A percentile compares a stretch with the other conserved stretches of the same genome.
Evolutionary conservation across 2,113 vertebrate genomes (phyloP).

Genomic region (Chaetodon trifascialis): DNA sequence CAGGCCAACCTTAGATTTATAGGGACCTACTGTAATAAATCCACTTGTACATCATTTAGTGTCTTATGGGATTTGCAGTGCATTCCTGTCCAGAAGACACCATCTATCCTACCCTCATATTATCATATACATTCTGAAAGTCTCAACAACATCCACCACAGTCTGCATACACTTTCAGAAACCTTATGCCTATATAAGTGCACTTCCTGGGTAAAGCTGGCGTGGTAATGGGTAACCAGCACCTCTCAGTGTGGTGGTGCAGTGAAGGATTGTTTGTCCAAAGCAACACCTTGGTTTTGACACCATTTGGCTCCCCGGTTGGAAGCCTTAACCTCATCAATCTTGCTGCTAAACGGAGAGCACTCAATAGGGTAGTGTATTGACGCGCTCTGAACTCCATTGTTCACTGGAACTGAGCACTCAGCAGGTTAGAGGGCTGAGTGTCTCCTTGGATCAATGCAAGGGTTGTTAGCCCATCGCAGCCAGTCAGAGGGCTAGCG

Average conservation of each 20-base stretch:
- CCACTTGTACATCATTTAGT: constrained; percentile 88
- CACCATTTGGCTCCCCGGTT: constrained; percentile 74
- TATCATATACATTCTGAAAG: constrained; percentile 67
- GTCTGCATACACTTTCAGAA: constrained; percentile 44
- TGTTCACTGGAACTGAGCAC: constrained; percentile 87
- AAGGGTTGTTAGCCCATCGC: constrained; percentile 79
- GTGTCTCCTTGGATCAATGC: constrained; percentile 86
- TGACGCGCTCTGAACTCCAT: constrained; percentile 83
- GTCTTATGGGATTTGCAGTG: constrained; percentile 83
- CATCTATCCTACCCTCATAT: constrained; percentile 65
- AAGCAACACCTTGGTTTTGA: constrained; percentile 79
- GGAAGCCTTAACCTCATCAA: constrained; percentile 85
- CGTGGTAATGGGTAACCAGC: constrained; percentile 25
- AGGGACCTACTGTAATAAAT: constrained; percentile 87
- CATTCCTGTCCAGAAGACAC: constrained; percentile 78
- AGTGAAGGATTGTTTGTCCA: constrained; percentile 57
- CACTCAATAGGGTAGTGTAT: constrained; percentile 85
- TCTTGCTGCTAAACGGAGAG: constrained; percentile 84
- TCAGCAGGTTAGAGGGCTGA: constrained; percentile 87
- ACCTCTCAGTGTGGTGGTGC: constrained; percentile 2
- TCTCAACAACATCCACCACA: constrained; percentile 32
- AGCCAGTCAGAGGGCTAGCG: constrained; percentile 64
- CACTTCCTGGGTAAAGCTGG: constrained; percentile 3
- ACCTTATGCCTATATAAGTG: neutral
- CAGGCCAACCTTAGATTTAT: constrained; percentile 88